Conservation (phyloP, 2,888 invertebrate genomes). For the Catocala sponsa region DNA sequence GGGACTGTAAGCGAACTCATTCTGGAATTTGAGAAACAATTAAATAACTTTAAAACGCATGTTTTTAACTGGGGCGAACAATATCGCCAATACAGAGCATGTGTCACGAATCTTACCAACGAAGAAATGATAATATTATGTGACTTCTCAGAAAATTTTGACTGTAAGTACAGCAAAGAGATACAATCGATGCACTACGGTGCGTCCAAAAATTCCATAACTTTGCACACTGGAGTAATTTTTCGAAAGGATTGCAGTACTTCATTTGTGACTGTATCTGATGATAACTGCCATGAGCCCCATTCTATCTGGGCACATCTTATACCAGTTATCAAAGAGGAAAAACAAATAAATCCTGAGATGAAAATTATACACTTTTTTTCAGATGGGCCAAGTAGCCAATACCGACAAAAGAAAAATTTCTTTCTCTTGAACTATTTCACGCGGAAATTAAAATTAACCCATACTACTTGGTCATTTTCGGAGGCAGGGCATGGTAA, state of each 20-base stretch:
- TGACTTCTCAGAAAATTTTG: conserved; percentile 44
- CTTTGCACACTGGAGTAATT: conserved; percentile 26
- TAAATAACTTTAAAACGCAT: conserved; percentile 35
- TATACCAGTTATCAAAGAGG: too few species aligned
- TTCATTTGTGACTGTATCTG: too few species aligned
- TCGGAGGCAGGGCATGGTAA: conserved; percentile 7
- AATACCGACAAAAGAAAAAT: too few species aligned
- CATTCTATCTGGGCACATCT: too few species aligned
- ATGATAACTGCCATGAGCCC: too few species aligned
- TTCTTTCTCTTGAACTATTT: too few species aligned
- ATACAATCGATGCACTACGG: neutral
- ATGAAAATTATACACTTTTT: too few species aligned
- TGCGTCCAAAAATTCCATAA: conserved; percentile 8
- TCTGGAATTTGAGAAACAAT: conserved; percentile 18
- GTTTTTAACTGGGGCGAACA: conserved; percentile 35
- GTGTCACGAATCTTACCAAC: conserved; percentile 19
- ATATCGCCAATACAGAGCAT: conserved; percentile 29
- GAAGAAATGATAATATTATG: conserved; percentile 33
- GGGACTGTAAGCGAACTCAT: conserved; percentile 20
- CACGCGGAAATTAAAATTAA: too few species aligned
- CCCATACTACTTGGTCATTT: neutral
- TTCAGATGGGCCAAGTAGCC: too few species aligned
- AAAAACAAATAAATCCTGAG: too few species aligned
- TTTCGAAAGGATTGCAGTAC: neutral
- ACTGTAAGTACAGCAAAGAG: conserved; percentile 33